Conservation (phyloP, 2,888 invertebrate species). For the Gerosis bhagava region DNA sequence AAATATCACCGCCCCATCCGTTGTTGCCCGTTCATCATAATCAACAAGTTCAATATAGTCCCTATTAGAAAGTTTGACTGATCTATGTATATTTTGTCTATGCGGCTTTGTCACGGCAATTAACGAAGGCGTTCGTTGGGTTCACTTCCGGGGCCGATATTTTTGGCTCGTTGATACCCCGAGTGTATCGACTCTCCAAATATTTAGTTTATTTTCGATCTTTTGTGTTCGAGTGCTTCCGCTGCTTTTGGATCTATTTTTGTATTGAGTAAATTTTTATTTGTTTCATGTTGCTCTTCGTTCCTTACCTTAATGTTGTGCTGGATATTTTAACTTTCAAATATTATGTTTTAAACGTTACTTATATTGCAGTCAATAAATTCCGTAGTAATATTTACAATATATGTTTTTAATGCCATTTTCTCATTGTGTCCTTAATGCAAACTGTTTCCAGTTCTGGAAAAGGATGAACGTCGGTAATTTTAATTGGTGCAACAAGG, state of each 20-base stretch:
- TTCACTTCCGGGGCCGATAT: constrained; percentile 58
- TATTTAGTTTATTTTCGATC: constrained; percentile 41
- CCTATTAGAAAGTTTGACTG: no score
- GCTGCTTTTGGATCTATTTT: neutral
- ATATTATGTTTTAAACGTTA: no score
- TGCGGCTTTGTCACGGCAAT: constrained; percentile 58
- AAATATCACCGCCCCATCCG: neutral
- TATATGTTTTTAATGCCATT: no score
- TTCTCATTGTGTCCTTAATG: no score
- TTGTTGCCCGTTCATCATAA: no score
- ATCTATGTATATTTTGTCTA: constrained; percentile 47
- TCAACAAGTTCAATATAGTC: no score
- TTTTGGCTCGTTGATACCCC: constrained; percentile 53
- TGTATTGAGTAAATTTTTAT: neutral
- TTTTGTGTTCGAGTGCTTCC: constrained; percentile 24
- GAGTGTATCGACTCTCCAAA: constrained; percentile 38
- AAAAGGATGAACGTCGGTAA: constrained; percentile 9
- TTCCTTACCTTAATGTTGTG: no score
- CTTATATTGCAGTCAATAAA: no score
- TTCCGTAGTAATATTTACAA: no score
- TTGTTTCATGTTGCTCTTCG: no score
- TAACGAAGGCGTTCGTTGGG: constrained; percentile 44
- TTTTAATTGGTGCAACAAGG: constrained; percentile 18
- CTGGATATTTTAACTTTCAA: neutral
- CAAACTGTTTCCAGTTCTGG: constrained; percentile 5